These are phyloP conservation scores for Albula glossodonta DNA, from an alignment of 2,113 vertebrate species.

Conservation along the genomic window DNA sequence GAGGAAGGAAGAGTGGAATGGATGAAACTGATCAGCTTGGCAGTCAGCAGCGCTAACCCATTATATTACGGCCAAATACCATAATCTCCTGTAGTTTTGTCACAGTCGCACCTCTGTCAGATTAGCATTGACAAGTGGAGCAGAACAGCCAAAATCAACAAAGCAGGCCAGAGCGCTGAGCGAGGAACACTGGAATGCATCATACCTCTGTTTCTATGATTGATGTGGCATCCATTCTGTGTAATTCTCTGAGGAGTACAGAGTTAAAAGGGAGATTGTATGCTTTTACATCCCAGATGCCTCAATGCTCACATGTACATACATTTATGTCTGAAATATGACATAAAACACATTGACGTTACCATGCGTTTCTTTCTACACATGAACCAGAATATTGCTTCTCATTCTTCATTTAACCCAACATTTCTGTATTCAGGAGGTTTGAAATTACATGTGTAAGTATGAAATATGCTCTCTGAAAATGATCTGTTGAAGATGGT, in stretches of 20 bases:
- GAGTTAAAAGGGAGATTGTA: background rate
- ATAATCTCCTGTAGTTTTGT: background rate
- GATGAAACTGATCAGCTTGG: background rate
- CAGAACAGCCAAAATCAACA: background rate
- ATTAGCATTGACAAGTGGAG: background rate
- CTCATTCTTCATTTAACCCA: no score
- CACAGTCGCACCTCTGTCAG: background rate
- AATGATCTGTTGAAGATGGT: no score
- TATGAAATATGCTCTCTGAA: no score
- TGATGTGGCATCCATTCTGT: background rate
- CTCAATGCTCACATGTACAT: background rate
- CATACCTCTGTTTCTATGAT: background rate
- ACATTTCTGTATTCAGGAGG: no score
- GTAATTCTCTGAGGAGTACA: background rate
- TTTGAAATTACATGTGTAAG: no score
- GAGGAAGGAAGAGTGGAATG: background rate
- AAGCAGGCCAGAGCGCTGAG: background rate
- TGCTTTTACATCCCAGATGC: background rate
- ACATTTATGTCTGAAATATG: background rate
- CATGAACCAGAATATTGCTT: no score
- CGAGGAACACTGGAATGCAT: no score
- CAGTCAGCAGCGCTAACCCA: background rate
- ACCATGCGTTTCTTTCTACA: no score
- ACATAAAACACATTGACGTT: no score
- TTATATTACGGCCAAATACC: background rate